phyloP scores from a whole-genome alignment of 2,797 vertebrate species.

The Geotrypetes seraphini region DNA sequence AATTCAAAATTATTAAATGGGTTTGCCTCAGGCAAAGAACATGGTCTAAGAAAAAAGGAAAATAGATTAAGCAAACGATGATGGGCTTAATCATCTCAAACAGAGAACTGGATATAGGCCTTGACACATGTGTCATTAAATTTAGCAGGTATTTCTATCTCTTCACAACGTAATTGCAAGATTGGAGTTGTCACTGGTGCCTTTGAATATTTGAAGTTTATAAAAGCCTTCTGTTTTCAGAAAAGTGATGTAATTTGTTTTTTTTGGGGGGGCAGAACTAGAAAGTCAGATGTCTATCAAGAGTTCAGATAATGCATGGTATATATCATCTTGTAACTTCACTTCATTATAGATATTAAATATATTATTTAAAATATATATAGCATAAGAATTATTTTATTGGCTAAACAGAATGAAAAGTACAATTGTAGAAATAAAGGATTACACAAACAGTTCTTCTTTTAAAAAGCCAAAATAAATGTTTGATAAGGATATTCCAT shows the following conservation, averaged over 20 bases:
- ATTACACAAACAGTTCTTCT: too few relatives aligned
- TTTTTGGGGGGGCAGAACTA: constrained; percentile 3
- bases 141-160: constrained; percentile 42
- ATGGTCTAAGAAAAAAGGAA: constrained; percentile 42
- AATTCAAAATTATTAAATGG: constrained; percentile 62
- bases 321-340: too few relatives aligned
- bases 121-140: constrained; percentile 45
- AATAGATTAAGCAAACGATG: constrained; percentile 57
- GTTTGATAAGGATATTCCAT: too few relatives aligned
- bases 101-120: constrained; percentile 30
- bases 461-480: too few relatives aligned
- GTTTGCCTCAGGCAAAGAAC: constrained; percentile 45
- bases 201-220: constrained; percentile 21
- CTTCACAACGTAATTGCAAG: constrained; percentile 40
- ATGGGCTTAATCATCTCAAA: constrained; percentile 56
- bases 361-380: too few relatives aligned
- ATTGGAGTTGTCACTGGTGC: constrained; percentile 24
- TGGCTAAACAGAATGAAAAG: too few relatives aligned
- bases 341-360: too few relatives aligned
- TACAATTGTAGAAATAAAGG: too few relatives aligned
- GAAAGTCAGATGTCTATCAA: too few relatives aligned
- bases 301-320: too few relatives aligned
- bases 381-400: too few relatives aligned
- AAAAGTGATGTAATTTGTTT: constrained; percentile 20
- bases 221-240: constrained; percentile 31